Evolutionary conservation across 2,888 invertebrate genomes (phyloP).

Genomic region (Hirtodrosophila cameraria): DNA sequence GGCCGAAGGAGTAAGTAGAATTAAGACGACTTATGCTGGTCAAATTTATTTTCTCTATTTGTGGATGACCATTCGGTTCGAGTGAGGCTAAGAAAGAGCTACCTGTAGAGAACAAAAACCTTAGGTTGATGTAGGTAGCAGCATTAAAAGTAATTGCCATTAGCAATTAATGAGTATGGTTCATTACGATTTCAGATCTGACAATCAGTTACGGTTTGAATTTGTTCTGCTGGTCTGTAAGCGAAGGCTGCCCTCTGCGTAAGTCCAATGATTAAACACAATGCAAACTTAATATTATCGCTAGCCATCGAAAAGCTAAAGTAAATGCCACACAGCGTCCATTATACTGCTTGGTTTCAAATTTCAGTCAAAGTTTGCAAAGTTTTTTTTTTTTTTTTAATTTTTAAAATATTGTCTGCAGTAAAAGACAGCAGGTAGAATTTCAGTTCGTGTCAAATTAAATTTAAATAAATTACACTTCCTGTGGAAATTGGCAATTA

Average conservation of each 20-base stretch:
- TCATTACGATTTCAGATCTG: constrained; percentile 60
- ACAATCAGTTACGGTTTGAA: constrained; percentile 48
- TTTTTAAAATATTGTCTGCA: no score
- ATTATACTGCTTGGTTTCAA: constrained; percentile 29
- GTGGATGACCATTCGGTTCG: no score
- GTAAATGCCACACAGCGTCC: constrained; percentile 32
- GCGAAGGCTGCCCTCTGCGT: constrained; percentile 12
- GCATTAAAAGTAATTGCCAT: background rate
- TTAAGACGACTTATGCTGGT: no score
- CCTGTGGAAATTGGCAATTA: constrained; percentile 26
- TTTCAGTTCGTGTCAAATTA: no score
- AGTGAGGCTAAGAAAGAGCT: no score
- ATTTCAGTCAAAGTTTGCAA: constrained; percentile 55
- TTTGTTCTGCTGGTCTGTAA: constrained; percentile 25
- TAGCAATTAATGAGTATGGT: constrained; percentile 48
- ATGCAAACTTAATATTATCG: constrained; percentile 54
- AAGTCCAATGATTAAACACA: constrained; percentile 45
- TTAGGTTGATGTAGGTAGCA: no score
- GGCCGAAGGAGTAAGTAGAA: no score
- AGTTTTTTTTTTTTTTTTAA: no score
- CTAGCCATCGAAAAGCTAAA: constrained; percentile 26
- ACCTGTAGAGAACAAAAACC: constrained; percentile 7
- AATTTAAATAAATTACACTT: no score
- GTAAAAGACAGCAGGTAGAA: no score
- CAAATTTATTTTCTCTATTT: no score